Base-by-base conservation (phyloP, 2,797 vertebrate genomes). In the Todus mexicanus region DNA sequence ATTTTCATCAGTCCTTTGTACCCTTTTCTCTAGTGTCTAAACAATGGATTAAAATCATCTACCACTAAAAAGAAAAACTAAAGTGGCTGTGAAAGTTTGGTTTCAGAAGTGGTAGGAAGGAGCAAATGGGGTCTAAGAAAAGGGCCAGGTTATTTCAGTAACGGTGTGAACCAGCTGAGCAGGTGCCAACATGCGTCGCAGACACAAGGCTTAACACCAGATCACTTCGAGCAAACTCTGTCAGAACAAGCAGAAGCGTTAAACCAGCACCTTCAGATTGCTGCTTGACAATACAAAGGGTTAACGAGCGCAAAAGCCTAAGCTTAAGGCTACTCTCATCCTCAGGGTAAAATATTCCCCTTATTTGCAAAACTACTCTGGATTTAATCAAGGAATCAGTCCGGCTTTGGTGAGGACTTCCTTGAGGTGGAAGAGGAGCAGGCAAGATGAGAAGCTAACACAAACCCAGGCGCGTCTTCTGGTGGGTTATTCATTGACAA, bases 161-260 rank as follows among this genome's bases (percentile, higher is more conserved):
- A 13, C 1, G 50, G 15, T 3, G 5, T 33, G 87, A 77, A 47
- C 5, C 16, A 53, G 31, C 4, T 4, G 16, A 43, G 38, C 22
- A 27, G 13, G 21, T 7, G 26, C 45, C 57, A 25, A 10, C 15
- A 21, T n/a, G 48, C 1, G 5, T 1, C 26, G 77, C 22, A 1
- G 0, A 75, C 31, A 35, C 38, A 50, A 64, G 33, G 40, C 5
- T 3, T 2, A 72, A 54, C 59, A 81, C 71, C 47, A 56, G 23
- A 29, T 5, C 17, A 40, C 26, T 22, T 22, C 2, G 22, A 75
- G 25, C 21, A 31, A 50, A 51, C 23, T 29, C 51, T 40, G 17
- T 15, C 42, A 56, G 21, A 60, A 35, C 0, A 0, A 16, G 5
- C 0, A 6, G 3, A 60, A 64, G 22, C 1, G 0, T 18, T 11